phyloP scores from a whole-genome alignment of 2,888 invertebrate genomes.

The Scaptomyza reducta region DNA sequence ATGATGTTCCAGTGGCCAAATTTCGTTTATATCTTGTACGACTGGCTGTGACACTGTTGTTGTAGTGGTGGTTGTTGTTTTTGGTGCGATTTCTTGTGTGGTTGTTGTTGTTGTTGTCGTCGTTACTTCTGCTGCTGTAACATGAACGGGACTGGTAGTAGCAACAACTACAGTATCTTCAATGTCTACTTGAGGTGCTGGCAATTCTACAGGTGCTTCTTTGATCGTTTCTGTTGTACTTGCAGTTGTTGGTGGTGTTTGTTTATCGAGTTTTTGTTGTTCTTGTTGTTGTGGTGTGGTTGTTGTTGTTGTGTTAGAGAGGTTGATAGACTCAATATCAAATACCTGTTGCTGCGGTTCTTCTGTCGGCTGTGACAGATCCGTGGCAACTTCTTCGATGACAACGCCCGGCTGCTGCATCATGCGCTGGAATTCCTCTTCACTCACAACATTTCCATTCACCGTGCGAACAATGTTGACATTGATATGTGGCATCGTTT shows the following conservation, averaged over 20 bases:
- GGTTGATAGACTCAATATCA: slow-evolving; percentile 82
- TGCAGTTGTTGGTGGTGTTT: slow-evolving; percentile 55
- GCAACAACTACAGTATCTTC: slow-evolving; percentile 75
- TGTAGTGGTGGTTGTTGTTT: slow-evolving; percentile 29
- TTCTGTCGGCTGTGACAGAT: slow-evolving; percentile 60
- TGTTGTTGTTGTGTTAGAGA: slow-evolving; percentile 63
- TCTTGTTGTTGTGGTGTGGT: slow-evolving; percentile 61
- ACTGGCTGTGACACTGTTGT: slow-evolving; percentile 43
- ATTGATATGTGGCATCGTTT: slow-evolving; percentile 79
- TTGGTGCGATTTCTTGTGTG: slow-evolving; percentile 24
- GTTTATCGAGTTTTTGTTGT: slow-evolving; percentile 69
- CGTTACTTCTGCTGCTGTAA: slow-evolving; percentile 69
- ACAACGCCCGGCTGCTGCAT: slow-evolving; percentile 80
- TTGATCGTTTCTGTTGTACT: slow-evolving; percentile 78
- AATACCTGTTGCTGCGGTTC: slow-evolving; percentile 83
- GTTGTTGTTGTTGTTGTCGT: slow-evolving; percentile 37
- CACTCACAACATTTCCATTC: slow-evolving; percentile 84
- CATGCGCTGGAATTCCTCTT: slow-evolving; percentile 81
- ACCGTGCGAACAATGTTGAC: slow-evolving; percentile 86
- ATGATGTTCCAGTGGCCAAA: slow-evolving; percentile 83
- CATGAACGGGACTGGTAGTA: slow-evolving; percentile 78
- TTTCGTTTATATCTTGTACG: slow-evolving; percentile 81
- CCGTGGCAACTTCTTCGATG: slow-evolving; percentile 79
- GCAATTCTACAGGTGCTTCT: slow-evolving; percentile 84
- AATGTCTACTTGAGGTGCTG: slow-evolving; percentile 83